Conservation (phyloP, 1,140 invertebrate species). For the Centruroides sculpturatus region DNA sequence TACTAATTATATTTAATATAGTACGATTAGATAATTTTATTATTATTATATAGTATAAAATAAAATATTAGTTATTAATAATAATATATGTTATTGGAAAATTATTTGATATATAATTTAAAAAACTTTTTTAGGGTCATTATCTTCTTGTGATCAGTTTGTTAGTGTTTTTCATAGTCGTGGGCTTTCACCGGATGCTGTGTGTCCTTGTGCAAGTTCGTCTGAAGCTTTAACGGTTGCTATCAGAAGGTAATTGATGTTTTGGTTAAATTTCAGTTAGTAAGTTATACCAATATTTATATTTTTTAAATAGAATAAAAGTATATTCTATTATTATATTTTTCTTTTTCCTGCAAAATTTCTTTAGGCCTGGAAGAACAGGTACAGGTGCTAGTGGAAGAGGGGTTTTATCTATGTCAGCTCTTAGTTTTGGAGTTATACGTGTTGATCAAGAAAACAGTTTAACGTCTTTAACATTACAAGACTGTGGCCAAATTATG, state of each 20-base stretch:
- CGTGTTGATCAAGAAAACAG: conserved; percentile 97
- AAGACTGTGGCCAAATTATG: conserved; percentile 95
- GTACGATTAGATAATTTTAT: too few species aligned
- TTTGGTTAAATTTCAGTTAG: too few species aligned
- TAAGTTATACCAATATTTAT: too few species aligned
- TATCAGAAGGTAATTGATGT: conserved; percentile 45
- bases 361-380: conserved; percentile 58
- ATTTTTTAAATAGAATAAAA: too few species aligned
- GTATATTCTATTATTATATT: not conserved
- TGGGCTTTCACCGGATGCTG: conserved; percentile 82
- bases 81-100: too few species aligned
- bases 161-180: conserved; percentile 78
- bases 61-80: too few species aligned
- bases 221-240: conserved; percentile 93
- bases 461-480: conserved; percentile 88
- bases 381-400: conserved; percentile 81
- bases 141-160: conserved; percentile 99
- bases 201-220: conserved; percentile 94
- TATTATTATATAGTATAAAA: too few species aligned
- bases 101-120: too few species aligned
- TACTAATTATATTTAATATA: too few species aligned
- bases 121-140: conserved; percentile 44
- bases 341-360: not conserved
- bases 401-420: conserved; percentile 97
- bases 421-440: conserved; percentile 90